These are phyloP conservation scores for Empis stercorea DNA, from an alignment of 2,888 invertebrate genomes.

Conservation along the genomic window DNA sequence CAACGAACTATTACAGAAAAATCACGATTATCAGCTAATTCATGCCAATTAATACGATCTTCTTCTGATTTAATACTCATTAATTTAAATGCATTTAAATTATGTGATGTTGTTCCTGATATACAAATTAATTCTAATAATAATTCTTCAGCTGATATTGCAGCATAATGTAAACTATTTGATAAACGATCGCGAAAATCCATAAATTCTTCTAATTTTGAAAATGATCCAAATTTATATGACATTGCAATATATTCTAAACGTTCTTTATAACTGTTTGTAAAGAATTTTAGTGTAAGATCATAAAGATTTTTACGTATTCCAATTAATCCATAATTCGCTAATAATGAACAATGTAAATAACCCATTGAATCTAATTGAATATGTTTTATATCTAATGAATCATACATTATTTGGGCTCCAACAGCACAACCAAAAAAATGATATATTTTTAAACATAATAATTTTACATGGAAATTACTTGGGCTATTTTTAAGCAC, in stretches of 20 bases:
- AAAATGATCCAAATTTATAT: conserved; percentile 90
- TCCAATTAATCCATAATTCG: conserved; percentile 56
- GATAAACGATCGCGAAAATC: conserved; percentile 68
- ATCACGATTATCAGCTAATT: conserved; percentile 63
- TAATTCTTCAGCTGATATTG: conserved; percentile 51
- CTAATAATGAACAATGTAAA: conserved; percentile 61
- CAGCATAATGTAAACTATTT: conserved; percentile 66
- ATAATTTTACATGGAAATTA: conserved; percentile 79
- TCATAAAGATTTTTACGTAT: conserved; percentile 58
- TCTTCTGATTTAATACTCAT: conserved; percentile 47
- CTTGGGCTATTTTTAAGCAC: conserved; percentile 65
- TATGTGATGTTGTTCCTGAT: conserved; percentile 31
- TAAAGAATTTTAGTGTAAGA: conserved; percentile 71
- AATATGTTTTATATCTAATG: conserved; percentile 82
- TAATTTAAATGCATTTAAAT: conserved; percentile 40
- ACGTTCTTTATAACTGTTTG: conserved; percentile 79
- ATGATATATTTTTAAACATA: conserved; percentile 72
- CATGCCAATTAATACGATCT: conserved; percentile 46
- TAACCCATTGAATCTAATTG: conserved; percentile 87
- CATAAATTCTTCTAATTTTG: conserved; percentile 81
- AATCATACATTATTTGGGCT: conserved; percentile 60
- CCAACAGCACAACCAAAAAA: conserved; percentile 56
- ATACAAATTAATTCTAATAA: conserved; percentile 50
- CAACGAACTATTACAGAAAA: conserved; percentile 55
- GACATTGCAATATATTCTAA: conserved; percentile 83